Percentiles rank a stretch among this genome's conserved stretches.
Evolutionary conservation across 1,140 invertebrate species (phyloP).

Genomic region (Achroia grisella): DNA sequence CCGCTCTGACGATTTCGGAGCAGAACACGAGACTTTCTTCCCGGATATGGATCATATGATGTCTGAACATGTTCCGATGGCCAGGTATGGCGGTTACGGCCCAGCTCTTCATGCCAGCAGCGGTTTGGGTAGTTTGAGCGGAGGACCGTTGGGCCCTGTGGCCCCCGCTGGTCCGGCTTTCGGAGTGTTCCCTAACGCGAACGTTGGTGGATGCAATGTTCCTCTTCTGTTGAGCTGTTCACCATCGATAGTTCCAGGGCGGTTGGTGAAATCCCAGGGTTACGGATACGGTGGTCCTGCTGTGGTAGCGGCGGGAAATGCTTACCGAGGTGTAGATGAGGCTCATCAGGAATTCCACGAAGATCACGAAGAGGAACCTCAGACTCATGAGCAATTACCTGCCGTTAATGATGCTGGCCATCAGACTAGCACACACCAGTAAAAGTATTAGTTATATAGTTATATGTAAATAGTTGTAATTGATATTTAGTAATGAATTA

Average conservation of each 20-base stretch:
- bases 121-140: not conserved
- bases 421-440: slow-evolving; percentile 1
- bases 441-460: slow-evolving; percentile 1
- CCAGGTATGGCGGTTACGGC: slow-evolving; percentile 24
- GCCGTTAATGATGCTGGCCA: slow-evolving; percentile 11
- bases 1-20: slow-evolving; percentile 23
- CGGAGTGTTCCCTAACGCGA: slow-evolving; percentile 45
- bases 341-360: slow-evolving; percentile 9
- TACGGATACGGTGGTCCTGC: not conserved
- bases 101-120: slow-evolving; percentile 5
- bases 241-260: slow-evolving; percentile 37
- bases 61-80: slow-evolving; percentile 23
- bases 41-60: slow-evolving; percentile 33
- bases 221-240: slow-evolving; percentile 56
- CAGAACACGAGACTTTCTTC: slow-evolving; percentile 35
- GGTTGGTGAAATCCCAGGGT: slow-evolving; percentile 18
- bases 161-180: slow-evolving; percentile 17
- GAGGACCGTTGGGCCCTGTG: not conserved
- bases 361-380: slow-evolving; percentile 14
- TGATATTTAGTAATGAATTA: not conserved
- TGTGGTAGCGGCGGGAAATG: slow-evolving; percentile 7
- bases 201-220: slow-evolving; percentile 33
- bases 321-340: slow-evolving; percentile 27
- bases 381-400: slow-evolving; percentile 12
- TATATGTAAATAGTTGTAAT: not conserved